Base-by-base conservation (phyloP, 2,113 vertebrate genomes). In the Cebidichthys violaceus region DNA sequence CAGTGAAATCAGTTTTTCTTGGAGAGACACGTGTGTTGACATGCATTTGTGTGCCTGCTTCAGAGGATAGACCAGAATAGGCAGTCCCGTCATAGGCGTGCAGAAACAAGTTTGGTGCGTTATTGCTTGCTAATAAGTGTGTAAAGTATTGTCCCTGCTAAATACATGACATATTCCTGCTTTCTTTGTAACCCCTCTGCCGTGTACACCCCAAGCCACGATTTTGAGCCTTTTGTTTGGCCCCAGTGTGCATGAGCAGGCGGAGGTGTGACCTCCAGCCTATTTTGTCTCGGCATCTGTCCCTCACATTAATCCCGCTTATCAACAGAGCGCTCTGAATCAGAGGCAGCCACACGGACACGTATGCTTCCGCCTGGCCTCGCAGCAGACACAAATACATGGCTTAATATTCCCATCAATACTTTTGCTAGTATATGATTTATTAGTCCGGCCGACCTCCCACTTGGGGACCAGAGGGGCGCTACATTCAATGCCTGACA, bases 231-330 rank as follows among this genome's bases (percentile, higher is more conserved):
- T 92, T 55, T 93, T 92, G 92, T 93, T 83, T 89, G 84, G 84
- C 52, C 84, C 77, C 50, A 31, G 86, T 73, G 83, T 70, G 82
- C 79, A 73, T 29, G 76, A 79, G 79, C 89, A 87, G 90, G 89
- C 78, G 84, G 80, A 92, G 92, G 92, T 92, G 91, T 94, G 91
- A 93, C 92, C 92, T 93, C 87, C 88, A 92, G 91, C 88, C 90
- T 93, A 88, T 92, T 93, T 91, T 89, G 93, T 93, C 91, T 92
- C 78, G 84, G 87, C 94, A 93, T 94, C 91, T 94, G 94, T 92
- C 92, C 93, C 88, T 94, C 89, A 87, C 87, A 88, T 90, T 94
- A 95, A 94, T 94, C 94, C 93, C 29, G 82, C 92, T 95, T 93
- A 93, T 94, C 92, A 93, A 83, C 90, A 81, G 87, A 86, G 87